Evolutionary conservation across 2,797 vertebrate species (phyloP).

Genomic region (Anisognathus igniventris): DNA sequence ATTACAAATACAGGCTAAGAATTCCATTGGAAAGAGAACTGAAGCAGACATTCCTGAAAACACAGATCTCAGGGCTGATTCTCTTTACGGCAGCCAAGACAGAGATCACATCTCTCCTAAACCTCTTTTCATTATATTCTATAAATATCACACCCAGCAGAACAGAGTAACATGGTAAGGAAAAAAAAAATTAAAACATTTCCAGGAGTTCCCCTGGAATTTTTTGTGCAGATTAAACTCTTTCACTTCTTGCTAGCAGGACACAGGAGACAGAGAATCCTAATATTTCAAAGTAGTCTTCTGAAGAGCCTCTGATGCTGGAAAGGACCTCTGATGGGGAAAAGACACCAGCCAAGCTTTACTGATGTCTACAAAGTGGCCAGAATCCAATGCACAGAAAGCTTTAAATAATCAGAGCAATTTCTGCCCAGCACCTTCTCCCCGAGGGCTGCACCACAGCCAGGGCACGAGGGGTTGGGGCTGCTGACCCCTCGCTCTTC

Average conservation of each 20-base stretch:
- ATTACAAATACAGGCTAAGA: neutral
- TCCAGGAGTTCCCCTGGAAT: neutral
- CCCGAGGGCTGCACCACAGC: neutral
- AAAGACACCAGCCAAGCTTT: neutral
- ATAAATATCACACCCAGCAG: neutral
- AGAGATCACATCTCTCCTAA: neutral
- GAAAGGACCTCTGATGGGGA: neutral
- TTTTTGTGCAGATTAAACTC: neutral
- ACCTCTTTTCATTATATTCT: neutral
- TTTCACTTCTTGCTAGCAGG: neutral
- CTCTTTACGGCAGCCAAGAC: neutral
- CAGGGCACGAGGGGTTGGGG: neutral
- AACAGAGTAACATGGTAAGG: neutral
- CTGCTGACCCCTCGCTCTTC: rapidly evolving
- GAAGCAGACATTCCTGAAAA: neutral
- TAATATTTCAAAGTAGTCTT: neutral
- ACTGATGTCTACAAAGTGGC: neutral
- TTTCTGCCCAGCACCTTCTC: neutral
- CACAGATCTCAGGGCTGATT: neutral
- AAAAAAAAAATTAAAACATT: neutral
- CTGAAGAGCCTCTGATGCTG: neutral
- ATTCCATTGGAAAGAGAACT: neutral
- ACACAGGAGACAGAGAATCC: neutral
- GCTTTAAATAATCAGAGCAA: neutral
- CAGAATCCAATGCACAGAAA: neutral